These are phyloP conservation scores for Lamprotornis superbus DNA, from an alignment of 2,113 vertebrate species.

Conservation along the genomic window DNA sequence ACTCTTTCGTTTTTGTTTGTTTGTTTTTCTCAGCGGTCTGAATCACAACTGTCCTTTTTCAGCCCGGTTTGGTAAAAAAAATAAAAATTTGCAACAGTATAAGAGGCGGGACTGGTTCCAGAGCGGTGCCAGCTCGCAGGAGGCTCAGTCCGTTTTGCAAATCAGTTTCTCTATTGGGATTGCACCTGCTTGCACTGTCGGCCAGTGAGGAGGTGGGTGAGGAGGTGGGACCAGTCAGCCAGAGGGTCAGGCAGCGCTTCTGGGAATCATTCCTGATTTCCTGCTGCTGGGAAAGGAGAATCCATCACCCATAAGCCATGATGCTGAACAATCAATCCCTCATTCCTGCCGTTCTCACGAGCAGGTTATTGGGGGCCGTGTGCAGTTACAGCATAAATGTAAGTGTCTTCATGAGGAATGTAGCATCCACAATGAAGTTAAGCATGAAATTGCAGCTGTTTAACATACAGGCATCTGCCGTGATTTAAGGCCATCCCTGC, in stretches of 20 bases:
- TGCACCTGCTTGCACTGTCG: not conserved
- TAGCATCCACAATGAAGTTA: not conserved
- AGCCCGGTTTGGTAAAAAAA: not conserved
- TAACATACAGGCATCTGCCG: not conserved
- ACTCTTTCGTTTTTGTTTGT: not conserved
- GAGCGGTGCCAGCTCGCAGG: not conserved
- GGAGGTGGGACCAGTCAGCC: not conserved
- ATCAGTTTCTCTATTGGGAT: not conserved
- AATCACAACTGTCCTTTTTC: not conserved
- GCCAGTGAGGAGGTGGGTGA: not conserved
- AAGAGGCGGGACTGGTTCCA: not conserved
- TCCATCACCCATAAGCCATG: not conserved
- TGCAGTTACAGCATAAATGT: not conserved
- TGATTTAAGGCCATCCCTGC: not conserved
- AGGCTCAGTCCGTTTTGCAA: not conserved
- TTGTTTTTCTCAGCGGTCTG: not conserved
- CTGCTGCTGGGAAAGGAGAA: not conserved
- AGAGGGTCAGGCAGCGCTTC: not conserved
- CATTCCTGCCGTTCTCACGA: not conserved
- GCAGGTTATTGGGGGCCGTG: not conserved
- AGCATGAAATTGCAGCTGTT: not conserved
- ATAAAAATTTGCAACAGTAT: not conserved
- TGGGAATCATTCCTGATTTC: not conserved
- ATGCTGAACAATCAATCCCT: not conserved
- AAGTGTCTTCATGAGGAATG: not conserved